phyloP scores from a whole-genome alignment of 2,797 vertebrate genomes.

The Alauda arvensis region DNA sequence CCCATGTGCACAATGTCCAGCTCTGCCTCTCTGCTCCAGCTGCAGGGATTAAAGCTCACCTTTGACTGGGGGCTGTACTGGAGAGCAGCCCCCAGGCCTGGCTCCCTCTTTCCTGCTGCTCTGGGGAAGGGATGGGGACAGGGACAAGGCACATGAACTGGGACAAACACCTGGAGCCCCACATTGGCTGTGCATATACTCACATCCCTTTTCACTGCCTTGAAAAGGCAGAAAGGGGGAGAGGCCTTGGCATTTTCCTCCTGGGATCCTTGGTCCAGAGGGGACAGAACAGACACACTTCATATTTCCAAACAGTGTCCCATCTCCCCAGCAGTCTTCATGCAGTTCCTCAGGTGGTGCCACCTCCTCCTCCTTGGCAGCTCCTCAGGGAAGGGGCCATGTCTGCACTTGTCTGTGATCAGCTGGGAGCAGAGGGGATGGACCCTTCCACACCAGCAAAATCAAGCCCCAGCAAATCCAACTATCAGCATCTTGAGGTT shows the following conservation, averaged over 20 bases:
- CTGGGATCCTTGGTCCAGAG: not conserved
- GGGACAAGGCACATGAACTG: not conserved
- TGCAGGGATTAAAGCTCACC: not conserved
- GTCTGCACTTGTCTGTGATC: not conserved
- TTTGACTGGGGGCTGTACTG: not conserved
- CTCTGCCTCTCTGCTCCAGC: not conserved
- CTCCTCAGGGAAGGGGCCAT: not conserved
- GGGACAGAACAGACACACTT: not conserved
- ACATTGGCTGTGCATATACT: not conserved
- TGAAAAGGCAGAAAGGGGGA: not conserved
- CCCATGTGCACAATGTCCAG: accelerated
- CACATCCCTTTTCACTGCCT: not conserved
- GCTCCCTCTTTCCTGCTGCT: not conserved
- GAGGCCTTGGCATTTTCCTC: not conserved
- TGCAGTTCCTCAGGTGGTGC: not conserved
- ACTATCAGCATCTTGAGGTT: not conserved
- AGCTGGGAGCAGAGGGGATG: not conserved
- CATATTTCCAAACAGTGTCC: not conserved
- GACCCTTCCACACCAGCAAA: not conserved
- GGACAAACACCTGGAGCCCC: not conserved
- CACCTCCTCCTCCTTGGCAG: not conserved
- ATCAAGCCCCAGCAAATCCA: not conserved
- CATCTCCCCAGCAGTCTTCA: not conserved
- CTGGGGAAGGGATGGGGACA: not conserved
- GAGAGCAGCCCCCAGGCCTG: not conserved